Conservation (phyloP, 2,888 invertebrate species). For the Auanema sp. region DNA sequence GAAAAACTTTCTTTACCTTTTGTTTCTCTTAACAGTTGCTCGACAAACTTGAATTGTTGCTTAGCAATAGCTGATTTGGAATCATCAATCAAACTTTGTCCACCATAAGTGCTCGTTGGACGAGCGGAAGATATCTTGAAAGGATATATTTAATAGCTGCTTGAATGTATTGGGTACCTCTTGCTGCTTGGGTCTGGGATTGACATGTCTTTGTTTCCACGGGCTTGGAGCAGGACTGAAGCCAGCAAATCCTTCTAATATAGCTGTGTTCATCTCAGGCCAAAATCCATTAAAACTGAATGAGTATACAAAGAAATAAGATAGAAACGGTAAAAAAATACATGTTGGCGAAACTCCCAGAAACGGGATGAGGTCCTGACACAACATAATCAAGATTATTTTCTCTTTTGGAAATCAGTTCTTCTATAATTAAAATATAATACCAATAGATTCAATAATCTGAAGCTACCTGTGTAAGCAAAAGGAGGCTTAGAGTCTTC, state of each 20-base stretch:
- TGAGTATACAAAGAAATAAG: not conserved
- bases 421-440: conserved; percentile 58
- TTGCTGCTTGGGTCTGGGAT: conserved; percentile 29
- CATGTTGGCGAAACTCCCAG: conserved; percentile 60
- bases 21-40: conserved; percentile 85
- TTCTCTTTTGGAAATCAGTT: conserved; percentile 69
- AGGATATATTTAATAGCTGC: not conserved
- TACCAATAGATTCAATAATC: not conserved
- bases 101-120: conserved; percentile 41
- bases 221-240: conserved; percentile 53
- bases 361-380: conserved; percentile 73
- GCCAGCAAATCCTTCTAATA: conserved; percentile 74
- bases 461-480: conserved; percentile 40
- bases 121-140: conserved; percentile 10
- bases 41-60: conserved; percentile 96
- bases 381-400: conserved; percentile 75
- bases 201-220: conserved; percentile 55
- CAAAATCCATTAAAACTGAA: conserved; percentile 71
- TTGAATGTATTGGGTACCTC: conserved; percentile 15
- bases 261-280: conserved; percentile 77
- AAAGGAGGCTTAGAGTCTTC: conserved; percentile 75
- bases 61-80: conserved; percentile 86
- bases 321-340: not conserved
- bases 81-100: conserved; percentile 51
- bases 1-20: too few relatives aligned